Evolutionary conservation across 1,140 invertebrate species (phyloP), one percentile per base, ranked within the genome.

Genomic region (Cydia fagiglandana): DNA sequence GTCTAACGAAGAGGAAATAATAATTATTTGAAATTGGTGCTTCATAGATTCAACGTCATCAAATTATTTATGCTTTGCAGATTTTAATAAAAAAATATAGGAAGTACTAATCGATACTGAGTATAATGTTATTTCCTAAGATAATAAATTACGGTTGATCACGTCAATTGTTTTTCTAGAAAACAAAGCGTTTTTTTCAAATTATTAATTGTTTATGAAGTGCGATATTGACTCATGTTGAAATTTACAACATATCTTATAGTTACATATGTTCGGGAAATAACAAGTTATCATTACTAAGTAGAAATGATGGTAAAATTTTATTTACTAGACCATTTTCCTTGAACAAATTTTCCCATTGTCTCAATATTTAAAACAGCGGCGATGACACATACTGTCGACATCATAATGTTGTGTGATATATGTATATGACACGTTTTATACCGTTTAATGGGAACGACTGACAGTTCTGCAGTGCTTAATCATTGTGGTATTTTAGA

Each of bases 251-350:
- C 20, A 24, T 61, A 47, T 47, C 45, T 47, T 4, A 15, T 56
- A 17, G 4, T 56, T 56, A 47, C 15, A 4, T 50, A 34, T 34
- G 34, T 17, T 17, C 2, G 53, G 53, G 53, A 56, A 17, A 56
- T 56, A 17, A 56, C 53, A 17, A 56, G 53, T 56, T 56, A 56
- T 56, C 53, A 56, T 56, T 56, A 56, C n/a, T 17, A 17, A 56
- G 53, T 20, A 56, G 5, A n/a, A 56, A 17, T 56, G 0, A 56
- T 20, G 2, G 53, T 56, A 17, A 56, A n/a, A 17, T 56, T 56
- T 56, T 17, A 9, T 6, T 17, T 2, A 56, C 53, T n/a, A 17
- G 7, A 56, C 15, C n/a, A n/a, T 56, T 17, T 56, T 56, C n/a
- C 53, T 56, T n/a, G 7, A 56, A 7, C 0, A 17, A 56, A 53